phyloP scores from a whole-genome alignment of 2,888 invertebrate species.

The Eurytoma californica region DNA sequence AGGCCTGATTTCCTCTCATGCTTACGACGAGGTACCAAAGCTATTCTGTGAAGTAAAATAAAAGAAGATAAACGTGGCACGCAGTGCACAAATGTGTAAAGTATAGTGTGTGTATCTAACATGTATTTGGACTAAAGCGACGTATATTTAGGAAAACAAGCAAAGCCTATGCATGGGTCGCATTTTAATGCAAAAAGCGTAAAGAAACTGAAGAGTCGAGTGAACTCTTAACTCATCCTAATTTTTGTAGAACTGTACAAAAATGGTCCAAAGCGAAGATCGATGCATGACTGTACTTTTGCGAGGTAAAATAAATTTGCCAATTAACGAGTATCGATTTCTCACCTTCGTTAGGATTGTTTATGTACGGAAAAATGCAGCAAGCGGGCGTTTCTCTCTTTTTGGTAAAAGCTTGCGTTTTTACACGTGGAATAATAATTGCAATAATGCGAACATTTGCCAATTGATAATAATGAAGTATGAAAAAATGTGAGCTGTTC shows the following conservation, averaged over 20 bases:
- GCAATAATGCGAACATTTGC: slow-evolving; percentile 55
- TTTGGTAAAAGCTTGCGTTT: slow-evolving; percentile 40
- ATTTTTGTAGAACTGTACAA: slow-evolving; percentile 33
- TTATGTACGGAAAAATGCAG: slow-evolving; percentile 14
- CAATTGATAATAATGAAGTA: slow-evolving; percentile 48
- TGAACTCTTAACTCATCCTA: slow-evolving; percentile 49
- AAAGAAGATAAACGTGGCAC: slow-evolving; percentile 49
- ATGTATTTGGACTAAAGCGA: slow-evolving; percentile 32
- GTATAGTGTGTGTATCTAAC: slow-evolving; percentile 32
- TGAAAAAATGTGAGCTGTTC: slow-evolving; percentile 31
- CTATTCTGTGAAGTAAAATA: slow-evolving; percentile 42
- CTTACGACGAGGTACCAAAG: slow-evolving; percentile 54
- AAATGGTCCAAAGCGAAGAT: slow-evolving; percentile 40
- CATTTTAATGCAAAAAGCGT: slow-evolving; percentile 29
- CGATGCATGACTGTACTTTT: slow-evolving; percentile 44
- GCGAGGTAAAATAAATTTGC: slow-evolving; percentile 41
- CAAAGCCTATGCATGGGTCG: slow-evolving; percentile 5
- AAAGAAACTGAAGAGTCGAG: slow-evolving; percentile 25
- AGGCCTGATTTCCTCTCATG: slow-evolving; percentile 52
- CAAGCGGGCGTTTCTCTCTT: slow-evolving; percentile 15
- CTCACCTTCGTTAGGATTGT: slow-evolving; percentile 18
- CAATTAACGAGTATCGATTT: slow-evolving; percentile 47
- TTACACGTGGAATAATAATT: slow-evolving; percentile 49
- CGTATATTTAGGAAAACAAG: slow-evolving; percentile 19
- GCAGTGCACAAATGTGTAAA: slow-evolving; percentile 52